Percentiles rank a stretch among this genome's conserved stretches.
Conservation (phyloP, 1,140 invertebrate species). For the Trigoniulus corallinus region DNA sequence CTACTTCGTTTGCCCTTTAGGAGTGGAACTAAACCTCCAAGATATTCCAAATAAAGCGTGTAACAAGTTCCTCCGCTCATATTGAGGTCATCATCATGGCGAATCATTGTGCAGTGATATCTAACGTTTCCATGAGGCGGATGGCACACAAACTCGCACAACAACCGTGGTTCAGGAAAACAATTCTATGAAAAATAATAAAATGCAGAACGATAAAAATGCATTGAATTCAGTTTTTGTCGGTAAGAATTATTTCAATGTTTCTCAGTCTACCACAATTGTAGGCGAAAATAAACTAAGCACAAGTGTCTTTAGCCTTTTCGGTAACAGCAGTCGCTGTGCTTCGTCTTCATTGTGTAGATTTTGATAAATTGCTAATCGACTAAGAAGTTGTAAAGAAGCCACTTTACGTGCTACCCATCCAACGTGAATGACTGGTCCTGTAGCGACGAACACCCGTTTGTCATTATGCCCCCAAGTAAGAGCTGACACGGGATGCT, state of each 20-base stretch:
- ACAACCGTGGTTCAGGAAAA: conserved; percentile 67
- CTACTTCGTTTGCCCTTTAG: conserved; percentile 89
- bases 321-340: conserved; percentile 59
- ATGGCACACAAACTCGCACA: conserved; percentile 82
- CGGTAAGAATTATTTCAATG: too few relatives aligned
- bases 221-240: not conserved
- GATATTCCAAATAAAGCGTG: conserved; percentile 88
- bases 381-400: conserved; percentile 69
- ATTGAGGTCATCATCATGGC: conserved; percentile 60
- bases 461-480: conserved; percentile 97
- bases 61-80: conserved; percentile 63
- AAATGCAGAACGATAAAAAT: conserved; percentile 1
- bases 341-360: conserved; percentile 37
- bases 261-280: conserved; percentile 47
- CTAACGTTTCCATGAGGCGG: conserved; percentile 67
- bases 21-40: conserved; percentile 88
- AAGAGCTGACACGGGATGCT: conserved; percentile 74
- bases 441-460: conserved; percentile 81
- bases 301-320: conserved; percentile 62
- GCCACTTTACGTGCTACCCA: conserved; percentile 73
- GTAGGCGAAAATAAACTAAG: conserved; percentile 84
- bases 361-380: conserved; percentile 44
- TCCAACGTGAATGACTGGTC: conserved; percentile 59
- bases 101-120: conserved; percentile 89
- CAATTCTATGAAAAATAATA: conserved; percentile 50